These are phyloP conservation scores for Chunga burmeisteri DNA, from an alignment of 2,113 vertebrate genomes.

Conservation along the genomic window DNA sequence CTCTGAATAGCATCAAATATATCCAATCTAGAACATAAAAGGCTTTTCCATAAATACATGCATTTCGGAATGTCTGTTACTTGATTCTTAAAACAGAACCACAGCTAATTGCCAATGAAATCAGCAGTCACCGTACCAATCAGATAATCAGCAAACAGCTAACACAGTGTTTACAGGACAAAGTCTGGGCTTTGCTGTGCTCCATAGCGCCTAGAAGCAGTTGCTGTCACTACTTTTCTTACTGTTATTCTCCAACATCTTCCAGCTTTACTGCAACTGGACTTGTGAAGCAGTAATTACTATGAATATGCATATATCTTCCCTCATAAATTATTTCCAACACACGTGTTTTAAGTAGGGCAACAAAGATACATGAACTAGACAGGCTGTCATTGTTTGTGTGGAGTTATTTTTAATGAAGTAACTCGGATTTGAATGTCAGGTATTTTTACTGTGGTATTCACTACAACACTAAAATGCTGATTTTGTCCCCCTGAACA, in stretches of 20 bases:
- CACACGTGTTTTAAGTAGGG: conserved; percentile 3
- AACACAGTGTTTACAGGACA: neutral
- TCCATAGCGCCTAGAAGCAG: neutral
- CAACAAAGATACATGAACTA: neutral
- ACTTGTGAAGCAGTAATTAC: conserved; percentile 25
- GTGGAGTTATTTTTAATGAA: neutral
- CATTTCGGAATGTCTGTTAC: neutral
- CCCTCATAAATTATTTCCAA: conserved; percentile 63
- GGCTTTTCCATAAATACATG: neutral
- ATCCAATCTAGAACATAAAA: neutral
- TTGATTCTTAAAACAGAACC: neutral
- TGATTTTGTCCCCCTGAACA: neutral
- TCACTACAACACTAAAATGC: neutral
- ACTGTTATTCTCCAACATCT: neutral
- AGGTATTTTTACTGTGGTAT: neutral
- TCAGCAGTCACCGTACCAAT: neutral
- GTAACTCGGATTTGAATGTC: neutral
- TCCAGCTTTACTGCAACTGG: neutral
- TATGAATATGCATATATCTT: conserved; percentile 32
- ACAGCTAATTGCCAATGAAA: neutral
- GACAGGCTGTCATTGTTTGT: neutral
- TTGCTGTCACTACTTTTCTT: neutral
- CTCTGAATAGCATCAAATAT: neutral
- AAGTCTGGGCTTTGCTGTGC: neutral
- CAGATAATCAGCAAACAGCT: neutral